Evolutionary conservation across 2,113 vertebrate species (phyloP).

Genomic region (Perca fluviatilis): DNA sequence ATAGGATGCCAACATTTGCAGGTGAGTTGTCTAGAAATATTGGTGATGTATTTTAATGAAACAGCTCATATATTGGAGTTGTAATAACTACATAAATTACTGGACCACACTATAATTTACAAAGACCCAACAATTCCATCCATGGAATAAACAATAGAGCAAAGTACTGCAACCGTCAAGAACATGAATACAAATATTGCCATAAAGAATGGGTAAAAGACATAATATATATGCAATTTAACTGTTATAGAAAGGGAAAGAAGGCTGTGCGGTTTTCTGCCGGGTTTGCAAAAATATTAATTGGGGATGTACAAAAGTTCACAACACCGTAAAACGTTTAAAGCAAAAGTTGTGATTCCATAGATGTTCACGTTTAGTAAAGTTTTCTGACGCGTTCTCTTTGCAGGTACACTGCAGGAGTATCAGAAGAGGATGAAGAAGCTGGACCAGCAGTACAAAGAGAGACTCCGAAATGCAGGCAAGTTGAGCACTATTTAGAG

Average conservation of each 20-base stretch:
- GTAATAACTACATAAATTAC: not conserved
- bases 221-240: no score
- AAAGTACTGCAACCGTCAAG: no score
- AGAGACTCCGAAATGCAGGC: constrained; percentile 97
- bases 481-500: constrained; percentile 32
- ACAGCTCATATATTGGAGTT: not conserved
- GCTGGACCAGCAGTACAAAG: constrained; percentile 97
- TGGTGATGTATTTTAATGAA: not conserved
- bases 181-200: no score
- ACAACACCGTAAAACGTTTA: not conserved
- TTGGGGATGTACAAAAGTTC: no score
- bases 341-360: not conserved
- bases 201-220: no score
- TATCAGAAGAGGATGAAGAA: constrained; percentile 99
- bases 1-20: not conserved
- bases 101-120: no score
- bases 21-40: not conserved
- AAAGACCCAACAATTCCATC: no score
- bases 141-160: no score
- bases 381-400: not conserved
- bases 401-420: constrained; percentile 94
- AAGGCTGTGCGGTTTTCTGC: no score
- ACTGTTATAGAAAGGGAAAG: no score
- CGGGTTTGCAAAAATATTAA: no score
- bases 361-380: not conserved